phyloP scores from a whole-genome alignment of 2,113 vertebrate genomes.

The Phyllostomus discolor region DNA sequence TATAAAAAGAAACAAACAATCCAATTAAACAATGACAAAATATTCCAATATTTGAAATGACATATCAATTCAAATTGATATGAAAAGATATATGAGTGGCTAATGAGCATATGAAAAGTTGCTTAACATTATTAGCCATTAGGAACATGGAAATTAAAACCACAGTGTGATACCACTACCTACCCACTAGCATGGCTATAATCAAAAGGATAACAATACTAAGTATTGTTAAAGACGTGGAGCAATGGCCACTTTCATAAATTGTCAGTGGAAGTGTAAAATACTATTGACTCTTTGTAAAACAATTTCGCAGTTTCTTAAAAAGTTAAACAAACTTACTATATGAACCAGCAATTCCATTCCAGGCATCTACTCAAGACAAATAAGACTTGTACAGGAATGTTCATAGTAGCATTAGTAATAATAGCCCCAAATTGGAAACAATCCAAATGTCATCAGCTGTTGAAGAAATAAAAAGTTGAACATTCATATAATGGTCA shows the following conservation, averaged over 20 bases:
- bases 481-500: not conserved
- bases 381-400: too few species aligned
- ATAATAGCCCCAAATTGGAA: not conserved
- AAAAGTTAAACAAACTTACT: too few species aligned
- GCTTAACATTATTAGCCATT: too few species aligned
- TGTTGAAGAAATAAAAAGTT: not conserved
- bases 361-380: too few species aligned
- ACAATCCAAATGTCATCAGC: not conserved
- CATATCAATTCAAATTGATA: not conserved
- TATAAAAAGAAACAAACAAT: not conserved
- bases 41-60: not conserved
- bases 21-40: not conserved
- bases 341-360: too few species aligned
- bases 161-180: not conserved
- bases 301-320: too few species aligned
- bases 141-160: too few species aligned
- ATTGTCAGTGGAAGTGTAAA: not conserved
- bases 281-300: not conserved
- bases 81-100: not conserved
- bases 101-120: too few species aligned
- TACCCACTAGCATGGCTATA: not conserved
- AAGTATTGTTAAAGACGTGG: not conserved
- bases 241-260: not conserved
- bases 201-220: not conserved
- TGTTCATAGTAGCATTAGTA: too few species aligned